Evolutionary conservation across 2,797 vertebrate genomes (phyloP), one percentile per base, ranked within the genome.

Genomic region (Alcedo quadribrachys): DNA sequence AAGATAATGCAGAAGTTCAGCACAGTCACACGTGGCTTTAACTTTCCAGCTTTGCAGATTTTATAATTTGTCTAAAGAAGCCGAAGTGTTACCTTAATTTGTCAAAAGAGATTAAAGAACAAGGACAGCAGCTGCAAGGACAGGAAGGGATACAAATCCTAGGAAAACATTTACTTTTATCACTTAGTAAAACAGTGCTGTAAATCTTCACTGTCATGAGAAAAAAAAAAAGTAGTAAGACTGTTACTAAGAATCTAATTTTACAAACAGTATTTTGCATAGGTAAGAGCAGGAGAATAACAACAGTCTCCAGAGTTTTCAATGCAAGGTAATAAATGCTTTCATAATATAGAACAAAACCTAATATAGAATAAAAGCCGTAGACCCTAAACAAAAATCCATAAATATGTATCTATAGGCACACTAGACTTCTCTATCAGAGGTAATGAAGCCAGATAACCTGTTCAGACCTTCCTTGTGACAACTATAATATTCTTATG

Each of bases 91-190:
- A 84, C 22, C 25, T 76, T 78, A 65, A 76, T 75, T 86, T 87
- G 33, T 67, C 79, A 83, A 54, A 81, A 55, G 25, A 85, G 9
- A 73, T 76, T 91, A 87, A 93, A 87, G 42, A 89, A 78, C 27
- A 70, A 74, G 40, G 51, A 54, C 40, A 76, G 40, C 30, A 81
- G 9, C 45, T 79, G 22, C 37, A 60, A 95, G 55, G 45, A 63
- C 76, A 79, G 9, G 33, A 83, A 84, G 75, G 87, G 14, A 33
- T 37, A 37, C 13, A 63, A 32, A 69, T 89, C 60, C 71, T 84
- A 63, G 60, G 58, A 90, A 91, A 87, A 78, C 4, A 62, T 70
- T 90, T 90, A 43, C 54, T 85, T 94, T 91, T 68, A 50, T 85
- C 50, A 53, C 28, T 53, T 43, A 87, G n/a, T 84, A 82, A 80